phyloP scores from a whole-genome alignment of 92 coral and sea anemone species.

The Diadumene lineata region DNA sequence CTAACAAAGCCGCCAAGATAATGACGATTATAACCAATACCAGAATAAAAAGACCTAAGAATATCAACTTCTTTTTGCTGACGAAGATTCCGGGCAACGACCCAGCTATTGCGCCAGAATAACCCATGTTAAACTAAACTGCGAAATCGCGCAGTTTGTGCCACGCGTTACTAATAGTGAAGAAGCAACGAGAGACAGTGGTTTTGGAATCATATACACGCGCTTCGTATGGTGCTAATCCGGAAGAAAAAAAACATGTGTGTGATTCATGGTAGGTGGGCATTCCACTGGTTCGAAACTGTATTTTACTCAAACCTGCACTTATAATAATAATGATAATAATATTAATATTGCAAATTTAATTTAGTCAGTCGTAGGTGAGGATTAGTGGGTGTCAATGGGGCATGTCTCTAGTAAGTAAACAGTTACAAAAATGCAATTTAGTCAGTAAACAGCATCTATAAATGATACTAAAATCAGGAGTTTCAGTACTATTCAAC shows the following conservation, averaged over 20 bases:
- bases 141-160: background rate
- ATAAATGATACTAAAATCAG: no score
- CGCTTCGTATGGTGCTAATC: background rate
- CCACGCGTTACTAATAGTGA: background rate
- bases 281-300: background rate
- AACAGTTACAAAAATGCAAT: no score
- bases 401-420: no score
- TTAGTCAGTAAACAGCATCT: no score
- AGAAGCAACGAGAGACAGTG: no score
- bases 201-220: slow-evolving; percentile 5
- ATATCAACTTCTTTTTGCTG: slow-evolving; percentile 59
- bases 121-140: slow-evolving; percentile 25
- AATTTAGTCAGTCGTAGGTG: no score
- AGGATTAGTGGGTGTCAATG: no score
- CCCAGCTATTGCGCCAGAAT: slow-evolving; percentile 21
- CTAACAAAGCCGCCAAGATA: slow-evolving; percentile 66
- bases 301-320: no score
- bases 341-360: no score
- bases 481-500: no score
- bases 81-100: slow-evolving; percentile 49
- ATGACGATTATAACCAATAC: slow-evolving; percentile 59
- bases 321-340: no score
- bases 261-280: background rate
- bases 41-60: slow-evolving; percentile 40
- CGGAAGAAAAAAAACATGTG: background rate